Conservation (phyloP, 2,113 vertebrate genomes). For the Passer montanus region DNA sequence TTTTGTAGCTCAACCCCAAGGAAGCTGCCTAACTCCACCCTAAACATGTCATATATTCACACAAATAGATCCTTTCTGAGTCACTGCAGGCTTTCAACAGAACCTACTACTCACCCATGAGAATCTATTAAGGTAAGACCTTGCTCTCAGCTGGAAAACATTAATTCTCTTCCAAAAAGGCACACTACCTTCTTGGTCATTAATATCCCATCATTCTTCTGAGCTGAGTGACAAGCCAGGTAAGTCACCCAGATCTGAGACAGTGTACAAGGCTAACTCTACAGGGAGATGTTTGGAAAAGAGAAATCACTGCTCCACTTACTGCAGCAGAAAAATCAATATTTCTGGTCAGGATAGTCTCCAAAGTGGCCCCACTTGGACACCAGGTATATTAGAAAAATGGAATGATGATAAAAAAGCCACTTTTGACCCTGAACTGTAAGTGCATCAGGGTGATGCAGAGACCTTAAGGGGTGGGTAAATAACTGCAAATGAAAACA, state of each 20-base stretch:
- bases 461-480: background rate
- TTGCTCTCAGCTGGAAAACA: conserved; percentile 34
- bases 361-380: background rate
- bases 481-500: background rate
- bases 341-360: background rate
- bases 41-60: background rate
- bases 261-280: background rate
- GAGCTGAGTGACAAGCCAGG: conserved; percentile 16
- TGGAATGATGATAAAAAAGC: background rate
- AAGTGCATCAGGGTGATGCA: background rate
- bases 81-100: background rate
- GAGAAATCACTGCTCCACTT: conserved; percentile 14
- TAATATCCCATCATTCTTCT: conserved; percentile 19
- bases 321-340: background rate
- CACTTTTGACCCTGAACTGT: background rate
- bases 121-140: conserved; percentile 24
- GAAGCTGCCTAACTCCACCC: background rate
- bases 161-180: conserved; percentile 13
- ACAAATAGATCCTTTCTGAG: background rate
- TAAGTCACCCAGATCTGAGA: background rate
- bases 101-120: background rate
- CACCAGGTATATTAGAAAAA: background rate
- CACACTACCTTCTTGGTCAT: background rate
- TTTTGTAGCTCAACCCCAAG: background rate
- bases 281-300: background rate